phyloP scores from a whole-genome alignment of 2,888 invertebrate genomes.

The Falcaria lacertinaria region DNA sequence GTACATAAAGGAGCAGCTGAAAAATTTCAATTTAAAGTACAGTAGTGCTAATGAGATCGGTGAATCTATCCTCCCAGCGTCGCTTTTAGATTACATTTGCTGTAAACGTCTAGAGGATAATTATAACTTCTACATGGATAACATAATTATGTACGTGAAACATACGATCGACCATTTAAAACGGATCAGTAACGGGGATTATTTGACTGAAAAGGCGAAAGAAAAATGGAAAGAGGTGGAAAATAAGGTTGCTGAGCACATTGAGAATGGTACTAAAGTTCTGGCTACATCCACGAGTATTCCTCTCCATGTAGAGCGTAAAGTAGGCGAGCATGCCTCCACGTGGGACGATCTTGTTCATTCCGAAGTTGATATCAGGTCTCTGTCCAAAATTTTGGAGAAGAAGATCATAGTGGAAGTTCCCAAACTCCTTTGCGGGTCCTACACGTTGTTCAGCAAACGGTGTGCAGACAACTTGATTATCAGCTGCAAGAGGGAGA shows the following conservation, averaged over 20 bases:
- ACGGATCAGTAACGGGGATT: conserved; percentile 70
- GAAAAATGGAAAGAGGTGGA: conserved; percentile 60
- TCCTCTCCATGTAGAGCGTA: conserved; percentile 48
- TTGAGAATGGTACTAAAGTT: conserved; percentile 33
- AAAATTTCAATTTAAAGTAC: conserved; percentile 33
- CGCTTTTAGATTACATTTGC: conserved; percentile 61
- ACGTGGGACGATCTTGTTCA: conserved; percentile 60
- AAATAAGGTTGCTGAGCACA: conserved; percentile 13
- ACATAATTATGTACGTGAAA: conserved; percentile 58
- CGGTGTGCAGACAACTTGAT: conserved; percentile 47
- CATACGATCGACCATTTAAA: conserved; percentile 69
- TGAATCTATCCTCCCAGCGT: conserved; percentile 42
- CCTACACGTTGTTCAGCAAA: conserved; percentile 50
- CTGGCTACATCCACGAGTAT: conserved; percentile 52
- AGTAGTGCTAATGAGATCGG: conserved; percentile 29
- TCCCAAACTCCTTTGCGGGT: conserved; percentile 54
- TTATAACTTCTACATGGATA: conserved; percentile 68
- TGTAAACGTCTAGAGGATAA: conserved; percentile 62
- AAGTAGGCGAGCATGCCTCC: conserved; percentile 26
- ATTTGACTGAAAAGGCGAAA: conserved; percentile 62
- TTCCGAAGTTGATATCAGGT: conserved; percentile 61
- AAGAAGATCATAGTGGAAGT: conserved; percentile 61
- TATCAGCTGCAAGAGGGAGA: conserved; percentile 47
- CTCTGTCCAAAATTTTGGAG: conserved; percentile 58
- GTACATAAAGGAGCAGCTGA: conserved; percentile 48